Percentiles rank a stretch among this genome's conserved stretches.
Conservation (phyloP, 2,888 invertebrate genomes). For the Microctonus aethiopoides region DNA sequence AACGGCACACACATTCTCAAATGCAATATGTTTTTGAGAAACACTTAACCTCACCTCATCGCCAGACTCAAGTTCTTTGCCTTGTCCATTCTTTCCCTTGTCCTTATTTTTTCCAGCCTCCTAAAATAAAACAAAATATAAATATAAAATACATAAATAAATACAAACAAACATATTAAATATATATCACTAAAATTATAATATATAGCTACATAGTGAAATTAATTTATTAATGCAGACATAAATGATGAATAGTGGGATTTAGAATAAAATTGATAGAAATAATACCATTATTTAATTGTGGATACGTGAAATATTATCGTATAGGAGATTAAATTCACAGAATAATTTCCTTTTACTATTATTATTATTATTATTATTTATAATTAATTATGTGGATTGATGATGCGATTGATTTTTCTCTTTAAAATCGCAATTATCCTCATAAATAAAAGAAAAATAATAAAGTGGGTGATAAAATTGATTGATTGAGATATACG, state of each 20-base stretch:
- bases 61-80: constrained; percentile 62
- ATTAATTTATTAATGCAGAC: background rate
- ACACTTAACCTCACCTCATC: constrained; percentile 65
- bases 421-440: background rate
- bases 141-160: background rate
- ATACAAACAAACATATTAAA: background rate
- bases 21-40: background rate
- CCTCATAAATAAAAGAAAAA: background rate
- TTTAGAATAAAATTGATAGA: constrained; percentile 9
- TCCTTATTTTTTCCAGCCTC: constrained; percentile 64
- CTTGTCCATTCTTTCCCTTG: constrained; percentile 63
- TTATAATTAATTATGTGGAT: constrained; percentile 25
- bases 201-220: background rate
- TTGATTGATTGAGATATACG: constrained; percentile 36
- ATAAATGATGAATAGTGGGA: constrained; percentile 20
- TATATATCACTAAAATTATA: background rate
- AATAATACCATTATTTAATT: constrained; percentile 52
- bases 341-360: constrained; percentile 27
- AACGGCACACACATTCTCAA: background rate
- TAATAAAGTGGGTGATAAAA: constrained; percentile 32
- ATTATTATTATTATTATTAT: too few species aligned
- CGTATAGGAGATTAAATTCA: constrained; percentile 34
- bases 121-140: constrained; percentile 59
- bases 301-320: constrained; percentile 38
- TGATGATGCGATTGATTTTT: constrained; percentile 20